Base-by-base conservation (phyloP, 1,140 invertebrate genomes). In the Saccostrea cuccullata region DNA sequence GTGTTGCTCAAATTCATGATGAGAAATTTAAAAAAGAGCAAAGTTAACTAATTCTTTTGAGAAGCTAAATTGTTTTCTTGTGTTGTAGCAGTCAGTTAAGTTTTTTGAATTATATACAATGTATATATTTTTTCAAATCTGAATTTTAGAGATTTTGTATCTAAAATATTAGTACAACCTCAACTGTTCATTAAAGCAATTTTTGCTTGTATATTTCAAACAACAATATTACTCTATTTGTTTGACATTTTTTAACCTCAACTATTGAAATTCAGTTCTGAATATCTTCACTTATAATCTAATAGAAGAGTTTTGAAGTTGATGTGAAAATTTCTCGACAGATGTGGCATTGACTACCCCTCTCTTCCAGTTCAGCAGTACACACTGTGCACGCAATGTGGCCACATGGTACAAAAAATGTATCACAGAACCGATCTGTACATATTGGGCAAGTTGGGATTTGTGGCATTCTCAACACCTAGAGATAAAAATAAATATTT, bases 291-390 rank as follows among this genome's bases (percentile, higher is more conserved):
- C 58, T 60, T 60, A 36, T 36, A 60, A 60, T 60, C 58, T 11
- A 85, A 55, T 85, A 85, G 23, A 85, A 85, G 23, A 85, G 26
- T 55, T 85, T 85, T 20, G 55, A 55, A 85, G 56, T 85, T 85
- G 47, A 56, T n/a, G 84, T 58, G 20, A 85, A 85, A 6, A 23
- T 13, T n/a, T 85, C 17, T 58, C 84, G 55, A 55, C 84, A 85
- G 17, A 85, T 85, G 84, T 85, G 84, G 26, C 84, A 85, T 17
- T 58, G 84, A 55, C 56, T 85, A 30, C 84, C 84, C 23, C 84
- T 55, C 26, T 85, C 84, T n/a, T 58, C 84, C 23, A 85, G 84
- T 60, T 85, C 84, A 85, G 56, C 55, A 55, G 84, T n/a, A 55
- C 84, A 85, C 13, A 85, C 84, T 23, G 47, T 20, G 30, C 47